Percentiles rank a stretch among this genome's conserved stretches.
Conservation (phyloP, 2,113 vertebrate genomes). For the Numenius arquata region DNA sequence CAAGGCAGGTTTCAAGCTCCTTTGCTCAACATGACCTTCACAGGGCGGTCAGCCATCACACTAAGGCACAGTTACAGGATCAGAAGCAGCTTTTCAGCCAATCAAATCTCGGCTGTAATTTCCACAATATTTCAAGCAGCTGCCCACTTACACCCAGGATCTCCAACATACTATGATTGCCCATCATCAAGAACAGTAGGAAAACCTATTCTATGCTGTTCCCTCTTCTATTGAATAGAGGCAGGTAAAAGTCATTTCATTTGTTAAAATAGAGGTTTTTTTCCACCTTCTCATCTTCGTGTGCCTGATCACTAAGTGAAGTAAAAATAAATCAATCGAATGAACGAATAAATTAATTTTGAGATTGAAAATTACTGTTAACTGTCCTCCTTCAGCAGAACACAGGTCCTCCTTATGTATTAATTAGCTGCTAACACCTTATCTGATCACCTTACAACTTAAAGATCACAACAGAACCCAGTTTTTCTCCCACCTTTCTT, state of each 20-base stretch:
- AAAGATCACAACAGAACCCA: neutral
- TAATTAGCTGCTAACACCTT: neutral
- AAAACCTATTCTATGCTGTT: neutral
- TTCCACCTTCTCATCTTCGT: neutral
- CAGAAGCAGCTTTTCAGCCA: neutral
- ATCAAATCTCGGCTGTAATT: neutral
- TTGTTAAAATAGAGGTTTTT: neutral
- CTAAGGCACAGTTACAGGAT: neutral
- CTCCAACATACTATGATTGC: neutral
- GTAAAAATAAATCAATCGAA: neutral
- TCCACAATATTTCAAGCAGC: neutral
- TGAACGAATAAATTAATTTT: neutral
- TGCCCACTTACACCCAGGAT: neutral
- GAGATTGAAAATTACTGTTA: neutral
- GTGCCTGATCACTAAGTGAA: neutral
- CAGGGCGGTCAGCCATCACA: neutral
- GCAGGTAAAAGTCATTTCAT: neutral
- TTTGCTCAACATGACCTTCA: neutral
- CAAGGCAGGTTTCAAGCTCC: conserved; percentile 2
- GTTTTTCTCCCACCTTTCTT: neutral
- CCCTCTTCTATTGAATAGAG: neutral
- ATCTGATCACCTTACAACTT: neutral
- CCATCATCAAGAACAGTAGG: neutral
- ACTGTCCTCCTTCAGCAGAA: neutral
- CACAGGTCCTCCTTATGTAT: neutral